These are phyloP conservation scores for Dynastes grantii DNA, from an alignment of 2,888 invertebrate species.

Conservation along the genomic window DNA sequence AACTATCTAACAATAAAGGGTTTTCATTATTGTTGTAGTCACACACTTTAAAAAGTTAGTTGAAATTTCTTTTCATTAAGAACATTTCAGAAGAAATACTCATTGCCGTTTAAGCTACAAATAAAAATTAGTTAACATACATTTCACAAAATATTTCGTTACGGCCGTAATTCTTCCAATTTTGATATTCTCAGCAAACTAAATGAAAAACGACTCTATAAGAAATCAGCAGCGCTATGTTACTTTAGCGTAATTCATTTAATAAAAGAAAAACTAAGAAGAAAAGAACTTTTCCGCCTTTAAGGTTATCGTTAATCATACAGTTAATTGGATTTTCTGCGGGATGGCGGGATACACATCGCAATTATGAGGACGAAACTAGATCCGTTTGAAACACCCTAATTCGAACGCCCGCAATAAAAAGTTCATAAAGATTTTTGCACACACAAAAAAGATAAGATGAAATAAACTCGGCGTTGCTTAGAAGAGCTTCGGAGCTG, in stretches of 20 bases:
- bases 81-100: no score
- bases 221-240: no score
- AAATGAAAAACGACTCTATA: no score
- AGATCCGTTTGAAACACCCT: not conserved
- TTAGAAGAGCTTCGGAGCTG: constrained; percentile 27
- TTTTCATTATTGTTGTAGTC: no score
- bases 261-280: no score
- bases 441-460: constrained; percentile 27
- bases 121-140: no score
- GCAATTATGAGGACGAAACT: constrained; percentile 17
- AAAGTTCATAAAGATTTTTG: constrained; percentile 32
- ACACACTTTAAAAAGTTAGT: not conserved
- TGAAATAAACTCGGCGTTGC: constrained; percentile 37
- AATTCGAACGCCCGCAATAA: constrained; percentile 33
- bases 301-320: constrained; percentile 26
- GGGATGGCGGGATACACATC: constrained; percentile 5
- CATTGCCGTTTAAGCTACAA: no score
- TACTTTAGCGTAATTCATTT: no score
- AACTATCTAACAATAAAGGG: no score
- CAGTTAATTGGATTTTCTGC: constrained; percentile 26
- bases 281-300: not conserved
- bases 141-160: no score
- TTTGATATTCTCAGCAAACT: no score
- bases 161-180: no score
- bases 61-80: not conserved